A percentile compares a stretch with the other conserved stretches of the same genome.
Conservation (phyloP, 2,888 invertebrate species). For the Drosophila greeni region DNA sequence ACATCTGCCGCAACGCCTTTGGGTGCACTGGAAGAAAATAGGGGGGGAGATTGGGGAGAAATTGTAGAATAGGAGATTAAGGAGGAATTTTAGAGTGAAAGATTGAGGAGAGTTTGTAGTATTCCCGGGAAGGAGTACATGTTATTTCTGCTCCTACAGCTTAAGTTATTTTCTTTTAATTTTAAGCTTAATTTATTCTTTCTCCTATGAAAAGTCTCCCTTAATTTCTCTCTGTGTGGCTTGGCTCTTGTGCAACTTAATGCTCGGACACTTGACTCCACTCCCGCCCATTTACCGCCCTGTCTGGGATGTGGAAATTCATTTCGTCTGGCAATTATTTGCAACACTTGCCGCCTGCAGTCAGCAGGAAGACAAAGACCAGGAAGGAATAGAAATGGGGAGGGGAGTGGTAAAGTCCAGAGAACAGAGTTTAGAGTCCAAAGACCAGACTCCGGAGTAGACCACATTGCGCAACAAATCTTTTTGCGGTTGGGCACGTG, state of each 20-base stretch:
- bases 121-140: too few species aligned
- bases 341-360: slow-evolving; percentile 42
- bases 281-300: slow-evolving; percentile 9
- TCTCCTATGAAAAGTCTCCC: too few species aligned
- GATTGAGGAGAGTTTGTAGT: not conserved
- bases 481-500: slow-evolving; percentile 36
- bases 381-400: slow-evolving; percentile 25
- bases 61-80: too few species aligned
- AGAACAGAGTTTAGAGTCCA: too few species aligned
- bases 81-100: too few species aligned
- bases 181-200: too few species aligned
- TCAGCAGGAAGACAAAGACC: slow-evolving; percentile 29
- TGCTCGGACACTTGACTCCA: slow-evolving; percentile 34
- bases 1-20: slow-evolving; percentile 38
- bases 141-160: too few species aligned
- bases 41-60: not conserved
- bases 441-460: not conserved
- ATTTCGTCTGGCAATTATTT: slow-evolving; percentile 47
- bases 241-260: slow-evolving; percentile 38
- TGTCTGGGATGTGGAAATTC: slow-evolving; percentile 45
- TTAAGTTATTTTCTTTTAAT: not conserved
- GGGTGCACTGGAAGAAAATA: slow-evolving; percentile 5
- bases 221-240: too few species aligned
- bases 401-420: too few species aligned
- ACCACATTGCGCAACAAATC: slow-evolving; percentile 43